phyloP scores from a whole-genome alignment of 2,888 invertebrate species.

The Lymantria dispar region DNA sequence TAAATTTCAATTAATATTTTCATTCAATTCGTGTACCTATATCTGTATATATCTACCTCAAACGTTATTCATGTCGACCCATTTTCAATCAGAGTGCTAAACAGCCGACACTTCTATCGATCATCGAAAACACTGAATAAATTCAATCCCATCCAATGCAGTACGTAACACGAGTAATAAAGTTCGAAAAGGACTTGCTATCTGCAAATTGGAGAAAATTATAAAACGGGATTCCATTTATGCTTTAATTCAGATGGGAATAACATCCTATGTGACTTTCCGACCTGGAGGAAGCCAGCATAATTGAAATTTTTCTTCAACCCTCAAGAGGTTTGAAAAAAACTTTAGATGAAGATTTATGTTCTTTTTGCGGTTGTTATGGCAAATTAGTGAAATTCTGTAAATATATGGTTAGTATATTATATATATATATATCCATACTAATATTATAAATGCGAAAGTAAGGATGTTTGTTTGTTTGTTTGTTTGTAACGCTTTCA shows the following conservation, averaged over 20 bases:
- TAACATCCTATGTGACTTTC: conserved; percentile 49
- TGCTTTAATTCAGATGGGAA: conserved; percentile 57
- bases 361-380: conserved; percentile 36
- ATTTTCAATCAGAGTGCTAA: conserved; percentile 1
- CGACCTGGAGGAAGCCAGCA: conserved; percentile 39
- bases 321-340: conserved; percentile 35
- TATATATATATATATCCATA: too few species aligned
- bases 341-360: conserved; percentile 41
- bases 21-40: too few species aligned
- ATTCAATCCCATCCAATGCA: conserved; percentile 17
- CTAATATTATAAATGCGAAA: too few species aligned
- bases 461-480: too few species aligned
- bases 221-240: conserved; percentile 63
- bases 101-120: background rate
- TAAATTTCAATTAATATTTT: too few species aligned
- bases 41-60: background rate
- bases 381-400: conserved; percentile 25
- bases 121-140: conserved; percentile 6
- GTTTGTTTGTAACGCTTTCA: too few species aligned
- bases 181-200: conserved; percentile 21
- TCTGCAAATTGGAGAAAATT: conserved; percentile 53
- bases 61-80: background rate
- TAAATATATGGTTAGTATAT: too few species aligned
- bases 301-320: conserved; percentile 67
- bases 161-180: conserved; percentile 27